Conservation (phyloP, 1,140 invertebrate genomes). For the Cydia fagiglandana region DNA sequence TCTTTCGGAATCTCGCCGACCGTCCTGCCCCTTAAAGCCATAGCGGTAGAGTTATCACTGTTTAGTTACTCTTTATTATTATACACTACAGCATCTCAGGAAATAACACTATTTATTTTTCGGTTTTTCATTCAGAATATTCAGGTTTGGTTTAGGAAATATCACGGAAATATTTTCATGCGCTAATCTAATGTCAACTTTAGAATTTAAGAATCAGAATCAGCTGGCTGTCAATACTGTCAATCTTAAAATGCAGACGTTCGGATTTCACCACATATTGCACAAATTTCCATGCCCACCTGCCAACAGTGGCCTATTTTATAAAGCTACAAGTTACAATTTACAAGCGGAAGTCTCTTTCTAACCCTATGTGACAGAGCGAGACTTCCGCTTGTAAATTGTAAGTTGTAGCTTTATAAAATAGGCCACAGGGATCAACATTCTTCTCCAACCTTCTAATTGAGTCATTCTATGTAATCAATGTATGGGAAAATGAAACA, state of each 20-base stretch:
- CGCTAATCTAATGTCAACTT: neutral
- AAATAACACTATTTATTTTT: neutral
- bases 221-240: neutral
- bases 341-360: too few relatives aligned
- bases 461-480: too few relatives aligned
- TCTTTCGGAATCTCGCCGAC: slow-evolving; percentile 55
- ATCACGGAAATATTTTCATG: neutral
- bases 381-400: too few relatives aligned
- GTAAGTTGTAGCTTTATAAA: too few relatives aligned
- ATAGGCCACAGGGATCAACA: too few relatives aligned
- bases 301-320: too few relatives aligned
- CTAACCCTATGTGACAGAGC: too few relatives aligned
- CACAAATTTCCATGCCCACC: neutral
- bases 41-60: neutral
- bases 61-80: neutral
- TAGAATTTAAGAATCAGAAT: neutral
- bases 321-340: too few relatives aligned
- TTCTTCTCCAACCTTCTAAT: too few relatives aligned
- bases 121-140: neutral
- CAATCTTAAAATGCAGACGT: neutral
- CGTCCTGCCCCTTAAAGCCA: neutral
- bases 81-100: neutral
- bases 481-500: too few relatives aligned
- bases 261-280: neutral
- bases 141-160: neutral